These are phyloP conservation scores for Hanleya hanleyi DNA, from an alignment of 2,888 invertebrate species.

Conservation along the genomic window DNA sequence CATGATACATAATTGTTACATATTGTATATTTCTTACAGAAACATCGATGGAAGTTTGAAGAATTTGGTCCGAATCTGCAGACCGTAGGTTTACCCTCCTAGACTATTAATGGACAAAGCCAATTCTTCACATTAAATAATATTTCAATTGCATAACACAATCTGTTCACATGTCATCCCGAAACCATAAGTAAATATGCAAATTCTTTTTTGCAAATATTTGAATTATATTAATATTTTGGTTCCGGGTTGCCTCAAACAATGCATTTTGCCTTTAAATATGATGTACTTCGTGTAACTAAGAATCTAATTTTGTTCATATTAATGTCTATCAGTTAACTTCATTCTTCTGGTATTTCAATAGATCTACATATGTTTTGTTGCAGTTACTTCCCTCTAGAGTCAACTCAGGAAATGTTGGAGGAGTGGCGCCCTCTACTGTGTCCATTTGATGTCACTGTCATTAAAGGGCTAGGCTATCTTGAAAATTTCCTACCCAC, in stretches of 20 bases:
- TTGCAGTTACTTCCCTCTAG: conserved; percentile 70
- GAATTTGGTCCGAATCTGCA: conserved; percentile 65
- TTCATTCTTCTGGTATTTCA: background rate
- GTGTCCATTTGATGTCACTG: conserved; percentile 80
- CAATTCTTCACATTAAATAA: no score
- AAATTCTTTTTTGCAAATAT: no score
- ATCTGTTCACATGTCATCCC: no score
- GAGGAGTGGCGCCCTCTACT: conserved; percentile 86
- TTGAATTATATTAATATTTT: no score
- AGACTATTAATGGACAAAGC: no score
- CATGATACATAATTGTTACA: background rate
- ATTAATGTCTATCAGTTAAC: background rate
- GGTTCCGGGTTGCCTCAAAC: no score
- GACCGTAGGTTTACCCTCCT: conserved; percentile 69
- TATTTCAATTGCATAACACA: no score
- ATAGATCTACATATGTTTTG: background rate
- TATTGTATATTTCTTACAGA: conserved; percentile 54
- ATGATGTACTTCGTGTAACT: no score
- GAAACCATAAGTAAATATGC: no score
- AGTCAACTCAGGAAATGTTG: conserved; percentile 88
- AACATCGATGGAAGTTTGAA: conserved; percentile 72
- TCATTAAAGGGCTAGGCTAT: conserved; percentile 74
- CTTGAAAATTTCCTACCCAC: conserved; percentile 87
- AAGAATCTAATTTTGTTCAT: background rate
- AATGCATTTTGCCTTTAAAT: no score